Base-by-base conservation (phyloP, 2,888 invertebrate genomes). In the Biston stratarius region DNA sequence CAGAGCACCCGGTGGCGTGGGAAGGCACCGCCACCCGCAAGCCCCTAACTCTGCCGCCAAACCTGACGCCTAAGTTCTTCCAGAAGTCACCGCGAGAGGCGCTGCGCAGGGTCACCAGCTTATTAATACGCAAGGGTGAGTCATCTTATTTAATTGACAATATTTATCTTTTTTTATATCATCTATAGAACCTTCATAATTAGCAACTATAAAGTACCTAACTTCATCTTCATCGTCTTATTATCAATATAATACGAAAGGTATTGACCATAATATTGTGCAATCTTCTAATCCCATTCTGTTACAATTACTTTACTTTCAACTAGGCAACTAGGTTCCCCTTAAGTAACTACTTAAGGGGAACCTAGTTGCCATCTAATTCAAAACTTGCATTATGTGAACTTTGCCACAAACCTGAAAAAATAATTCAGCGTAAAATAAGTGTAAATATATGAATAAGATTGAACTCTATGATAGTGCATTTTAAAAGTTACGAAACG, bases 21-120 rank as follows among this genome's bases (percentile, higher is more conserved):
- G 93, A 94, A 57, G 88, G 89, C 68, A 81, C 94, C 72, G 95
- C 82, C 82, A 95, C 93, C 73, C 95, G 97, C 82, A 97, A 97
- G 84, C 97, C 97, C 6, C 94, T 97, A 74, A 97, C 97, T n/a
- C 94, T 97, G 82, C 97, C 97, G 62, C 97, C 97, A 68, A 97
- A 97, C 94, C 94, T 97, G 83, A 97, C 97, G 74, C 97, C 97
- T 80, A 97, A 97, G 91, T 97, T 97, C 95, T 97, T 97, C 94
- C 97, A 97, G 87, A 96, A 97, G 91, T 97, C 97, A 75, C 97
- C 97, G 56, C 95, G 97, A 82, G 97, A 97, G 90, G 97, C 97
- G 69, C 94, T 97, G 77, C 95, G 97, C 83, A 96, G 97, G 89
- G 97, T 97, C 84, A 97, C 97, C 87, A 97, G 97, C 95, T 96